These are phyloP conservation scores for Leptothorax acervorum DNA, from an alignment of 2,888 invertebrate species.

Conservation along the genomic window DNA sequence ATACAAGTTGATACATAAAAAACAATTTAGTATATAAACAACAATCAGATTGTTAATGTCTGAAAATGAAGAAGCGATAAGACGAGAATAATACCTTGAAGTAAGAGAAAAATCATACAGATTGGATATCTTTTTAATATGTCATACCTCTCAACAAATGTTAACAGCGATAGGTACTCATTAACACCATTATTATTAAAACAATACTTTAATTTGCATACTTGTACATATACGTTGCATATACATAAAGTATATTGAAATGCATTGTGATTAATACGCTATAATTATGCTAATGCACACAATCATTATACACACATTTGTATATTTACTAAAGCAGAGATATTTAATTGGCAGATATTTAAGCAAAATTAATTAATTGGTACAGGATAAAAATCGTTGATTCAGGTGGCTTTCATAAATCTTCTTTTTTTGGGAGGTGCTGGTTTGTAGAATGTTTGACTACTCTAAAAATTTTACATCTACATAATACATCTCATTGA, in stretches of 20 bases:
- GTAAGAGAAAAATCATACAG: background rate
- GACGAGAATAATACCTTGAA: background rate
- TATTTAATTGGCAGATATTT: background rate
- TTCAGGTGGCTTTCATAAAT: background rate
- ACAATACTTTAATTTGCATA: slow-evolving; percentile 16
- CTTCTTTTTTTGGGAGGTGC: background rate
- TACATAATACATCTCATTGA: too few species aligned
- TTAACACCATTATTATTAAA: background rate
- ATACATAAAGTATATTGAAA: background rate
- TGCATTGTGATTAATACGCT: background rate
- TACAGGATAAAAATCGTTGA: background rate
- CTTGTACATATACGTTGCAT: background rate
- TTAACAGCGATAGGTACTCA: background rate
- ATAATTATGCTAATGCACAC: background rate
- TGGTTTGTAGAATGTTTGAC: background rate
- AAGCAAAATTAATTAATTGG: background rate
- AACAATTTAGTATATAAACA: background rate
- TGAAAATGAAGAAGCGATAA: background rate
- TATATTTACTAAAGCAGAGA: background rate
- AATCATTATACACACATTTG: slow-evolving; percentile 2
- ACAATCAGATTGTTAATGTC: background rate
- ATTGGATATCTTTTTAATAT: background rate
- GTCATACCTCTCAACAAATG: background rate
- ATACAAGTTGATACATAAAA: background rate
- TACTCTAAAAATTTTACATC: background rate